Evolutionary conservation across 2,113 vertebrate species (phyloP).

Genomic region (Pteropus alecto): DNA sequence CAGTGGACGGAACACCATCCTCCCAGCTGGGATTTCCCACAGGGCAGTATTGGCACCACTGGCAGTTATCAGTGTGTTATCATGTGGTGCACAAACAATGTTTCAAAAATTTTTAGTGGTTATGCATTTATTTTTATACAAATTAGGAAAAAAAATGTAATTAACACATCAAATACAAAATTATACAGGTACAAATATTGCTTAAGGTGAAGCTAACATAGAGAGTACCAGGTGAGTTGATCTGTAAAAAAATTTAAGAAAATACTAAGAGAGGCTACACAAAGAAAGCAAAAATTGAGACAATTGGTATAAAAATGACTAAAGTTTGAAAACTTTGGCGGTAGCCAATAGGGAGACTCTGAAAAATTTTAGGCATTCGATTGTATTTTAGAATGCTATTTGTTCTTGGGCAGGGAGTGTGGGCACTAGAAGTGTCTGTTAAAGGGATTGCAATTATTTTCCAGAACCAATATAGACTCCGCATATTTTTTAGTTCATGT

Average conservation of each 20-base stretch:
- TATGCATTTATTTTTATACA: neutral
- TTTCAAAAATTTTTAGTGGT: neutral
- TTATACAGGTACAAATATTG: neutral
- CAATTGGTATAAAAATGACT: neutral
- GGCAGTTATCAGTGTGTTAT: neutral
- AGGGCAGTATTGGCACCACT: neutral
- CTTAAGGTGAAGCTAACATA: neutral
- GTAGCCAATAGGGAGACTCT: neutral
- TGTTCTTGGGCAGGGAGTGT: neutral
- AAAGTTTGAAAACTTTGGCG: neutral
- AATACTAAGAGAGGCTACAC: neutral
- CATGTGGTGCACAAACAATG: neutral
- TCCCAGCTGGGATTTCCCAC: neutral
- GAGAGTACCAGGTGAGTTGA: neutral
- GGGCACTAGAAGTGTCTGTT: neutral
- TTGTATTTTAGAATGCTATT: neutral
- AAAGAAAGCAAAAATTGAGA: neutral
- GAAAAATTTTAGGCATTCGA: neutral
- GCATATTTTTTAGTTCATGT: neutral
- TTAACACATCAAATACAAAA: neutral
- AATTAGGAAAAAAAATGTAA: neutral
- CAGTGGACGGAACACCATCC: neutral
- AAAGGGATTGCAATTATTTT: neutral
- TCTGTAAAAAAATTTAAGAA: neutral
- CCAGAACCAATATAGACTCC: neutral